Percentiles rank a stretch among this genome's conserved stretches.
phyloP scores from a whole-genome alignment of 2,888 invertebrate species.

The Limnephilus auricula region DNA sequence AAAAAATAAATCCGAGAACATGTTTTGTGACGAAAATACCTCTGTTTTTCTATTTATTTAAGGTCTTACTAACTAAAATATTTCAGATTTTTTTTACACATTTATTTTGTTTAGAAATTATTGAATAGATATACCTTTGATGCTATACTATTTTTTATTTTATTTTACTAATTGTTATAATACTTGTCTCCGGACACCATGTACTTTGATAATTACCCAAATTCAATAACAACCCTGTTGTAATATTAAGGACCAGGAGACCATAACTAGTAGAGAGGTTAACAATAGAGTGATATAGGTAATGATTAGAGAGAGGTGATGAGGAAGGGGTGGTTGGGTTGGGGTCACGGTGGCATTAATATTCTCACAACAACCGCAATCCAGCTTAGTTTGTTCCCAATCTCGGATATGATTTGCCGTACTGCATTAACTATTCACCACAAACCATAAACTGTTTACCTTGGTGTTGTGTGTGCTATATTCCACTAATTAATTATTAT shows the following conservation, averaged over 20 bases:
- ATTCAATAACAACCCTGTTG: neutral
- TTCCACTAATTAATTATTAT: neutral
- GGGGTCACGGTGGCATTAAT: slow-evolving; percentile 61
- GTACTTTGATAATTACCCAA: neutral
- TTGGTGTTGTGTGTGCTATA: neutral
- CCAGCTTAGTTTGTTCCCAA: slow-evolving; percentile 25
- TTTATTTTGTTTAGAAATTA: too few relatives aligned
- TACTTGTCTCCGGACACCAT: too few relatives aligned
- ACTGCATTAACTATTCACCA: slow-evolving; percentile 60
- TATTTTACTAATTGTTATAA: too few relatives aligned
- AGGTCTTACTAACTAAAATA: too few relatives aligned
- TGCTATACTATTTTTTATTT: too few relatives aligned
- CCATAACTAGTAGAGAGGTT: neutral
- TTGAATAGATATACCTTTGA: too few relatives aligned
- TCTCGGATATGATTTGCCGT: slow-evolving; percentile 39
- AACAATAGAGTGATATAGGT: neutral
- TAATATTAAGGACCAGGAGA: neutral
- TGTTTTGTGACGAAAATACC: too few relatives aligned
- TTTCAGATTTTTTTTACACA: too few relatives aligned
- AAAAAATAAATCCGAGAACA: too few relatives aligned
- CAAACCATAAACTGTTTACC: slow-evolving; percentile 54
- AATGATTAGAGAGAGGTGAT: slow-evolving; percentile 40
- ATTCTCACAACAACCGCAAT: slow-evolving; percentile 62
- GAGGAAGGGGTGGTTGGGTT: neutral
- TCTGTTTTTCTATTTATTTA: too few relatives aligned